Evolutionary conservation across 2,113 vertebrate genomes (phyloP).

Genomic region (Lamprologus callipterus): DNA sequence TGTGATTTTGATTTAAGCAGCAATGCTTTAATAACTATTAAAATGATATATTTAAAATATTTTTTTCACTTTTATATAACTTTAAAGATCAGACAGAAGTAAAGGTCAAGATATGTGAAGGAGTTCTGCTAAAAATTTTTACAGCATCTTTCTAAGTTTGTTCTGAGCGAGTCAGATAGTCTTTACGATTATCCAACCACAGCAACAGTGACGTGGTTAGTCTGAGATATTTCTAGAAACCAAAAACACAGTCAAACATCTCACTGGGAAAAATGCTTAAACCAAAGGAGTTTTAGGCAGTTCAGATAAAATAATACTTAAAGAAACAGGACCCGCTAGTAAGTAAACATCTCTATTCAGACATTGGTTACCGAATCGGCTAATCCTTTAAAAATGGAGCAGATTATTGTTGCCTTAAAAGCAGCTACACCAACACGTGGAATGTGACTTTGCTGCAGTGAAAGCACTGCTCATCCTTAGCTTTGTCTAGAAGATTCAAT

Average conservation of each 20-base stretch:
- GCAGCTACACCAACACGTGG: neutral
- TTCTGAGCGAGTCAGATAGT: slow-evolving; percentile 5
- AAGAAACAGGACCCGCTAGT: neutral
- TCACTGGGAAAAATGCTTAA: slow-evolving; percentile 20
- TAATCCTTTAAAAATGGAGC: neutral
- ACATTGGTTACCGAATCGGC: neutral
- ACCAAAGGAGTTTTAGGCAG: slow-evolving; percentile 2
- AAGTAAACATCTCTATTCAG: neutral
- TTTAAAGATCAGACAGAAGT: neutral
- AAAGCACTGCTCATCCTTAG: slow-evolving; percentile 6
- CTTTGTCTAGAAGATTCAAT: slow-evolving; percentile 23
- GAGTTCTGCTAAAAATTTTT: neutral
- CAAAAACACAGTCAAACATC: slow-evolving; percentile 38
- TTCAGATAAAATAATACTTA: neutral
- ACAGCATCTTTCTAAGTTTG: slow-evolving; percentile 4
- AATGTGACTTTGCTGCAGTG: slow-evolving; percentile 11
- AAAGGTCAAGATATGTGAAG: neutral
- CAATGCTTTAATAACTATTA: neutral
- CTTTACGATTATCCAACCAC: slow-evolving; percentile 42
- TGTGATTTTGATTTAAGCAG: neutral
- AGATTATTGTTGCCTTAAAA: neutral
- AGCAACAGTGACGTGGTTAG: slow-evolving; percentile 27
- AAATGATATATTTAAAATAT: neutral
- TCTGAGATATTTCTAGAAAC: slow-evolving; percentile 47
- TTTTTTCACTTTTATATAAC: neutral